Base-by-base conservation (phyloP, 2,888 invertebrate genomes). In the Stenodera caucasica region DNA sequence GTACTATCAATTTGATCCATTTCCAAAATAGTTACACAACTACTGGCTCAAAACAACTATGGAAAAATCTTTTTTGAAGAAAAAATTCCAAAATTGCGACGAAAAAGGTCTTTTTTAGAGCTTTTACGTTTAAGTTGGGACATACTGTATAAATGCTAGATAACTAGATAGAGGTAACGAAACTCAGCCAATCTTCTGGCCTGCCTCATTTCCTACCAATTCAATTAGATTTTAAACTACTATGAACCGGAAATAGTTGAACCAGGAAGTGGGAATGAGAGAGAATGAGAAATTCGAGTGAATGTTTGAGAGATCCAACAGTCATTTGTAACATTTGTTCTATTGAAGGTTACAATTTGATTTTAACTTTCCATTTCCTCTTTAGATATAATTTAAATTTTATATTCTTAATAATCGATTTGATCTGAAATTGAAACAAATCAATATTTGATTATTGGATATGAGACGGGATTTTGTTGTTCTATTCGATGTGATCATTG, bases 201-300 rank as follows among this genome's bases (percentile, higher is more conserved):
- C 60, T 57, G 65, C 60, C 57, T 54, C 63, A 60, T 65, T 65
- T 65, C 65, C 62, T 60, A 63, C 60, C 65, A 53, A 65, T 63
- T 63, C 65, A 65, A 65, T 63, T 65, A 60, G 60, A 65, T 62
- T 65, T 65, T 62, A 65, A 65, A 65, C 60, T 58, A 63, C 57
- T 63, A 49, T 40, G 35, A 45, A 60, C 61, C 53, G 58, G 60
- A 65, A 58, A 65, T 57, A 56, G 52, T 59, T 49, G 54, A 56
- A 64, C 59, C 56, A 32, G 56, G 35, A 57, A 45, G 45, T 45
- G 12, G 21, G 21, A 45, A 18, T 11, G 45, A 21, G 11, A 45
- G 29, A 30, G 29, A 52, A 33, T 2, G 30, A 33, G 52, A 52
- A 2, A 11, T 5, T 4, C 0, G 7, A n/a, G 49, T 18, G 11